These are phyloP conservation scores for Leptosomus discolor DNA, from an alignment of 2,113 vertebrate genomes.

Conservation along the genomic window DNA sequence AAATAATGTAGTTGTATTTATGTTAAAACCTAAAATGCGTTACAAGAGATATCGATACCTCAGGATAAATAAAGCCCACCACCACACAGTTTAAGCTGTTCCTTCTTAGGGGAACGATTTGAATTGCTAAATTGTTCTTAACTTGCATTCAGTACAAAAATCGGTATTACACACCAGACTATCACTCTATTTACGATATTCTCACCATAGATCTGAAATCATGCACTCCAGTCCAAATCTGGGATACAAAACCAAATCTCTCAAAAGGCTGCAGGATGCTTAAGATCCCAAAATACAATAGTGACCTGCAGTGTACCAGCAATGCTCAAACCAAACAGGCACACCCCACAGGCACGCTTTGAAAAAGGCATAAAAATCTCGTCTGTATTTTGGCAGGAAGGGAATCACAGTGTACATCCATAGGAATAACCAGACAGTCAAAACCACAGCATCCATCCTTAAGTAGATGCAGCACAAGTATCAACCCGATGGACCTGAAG, in stretches of 20 bases:
- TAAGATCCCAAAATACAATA: background rate
- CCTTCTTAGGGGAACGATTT: background rate
- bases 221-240: background rate
- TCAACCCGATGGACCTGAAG: background rate
- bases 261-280: background rate
- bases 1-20: background rate
- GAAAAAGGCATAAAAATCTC: background rate
- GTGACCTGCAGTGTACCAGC: background rate
- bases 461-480: background rate
- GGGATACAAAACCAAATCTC: background rate
- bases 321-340: background rate
- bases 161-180: background rate
- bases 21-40: background rate
- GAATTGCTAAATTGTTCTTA: background rate
- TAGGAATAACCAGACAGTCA: background rate
- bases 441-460: background rate
- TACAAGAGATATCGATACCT: background rate
- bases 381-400: background rate
- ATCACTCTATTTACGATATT: background rate
- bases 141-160: background rate
- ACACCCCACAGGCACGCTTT: background rate
- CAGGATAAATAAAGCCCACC: background rate
- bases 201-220: background rate
- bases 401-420: background rate
- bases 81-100: background rate